These are phyloP conservation scores for Characodon lateralis DNA, from an alignment of 2,797 vertebrate genomes.

Conservation along the genomic window DNA sequence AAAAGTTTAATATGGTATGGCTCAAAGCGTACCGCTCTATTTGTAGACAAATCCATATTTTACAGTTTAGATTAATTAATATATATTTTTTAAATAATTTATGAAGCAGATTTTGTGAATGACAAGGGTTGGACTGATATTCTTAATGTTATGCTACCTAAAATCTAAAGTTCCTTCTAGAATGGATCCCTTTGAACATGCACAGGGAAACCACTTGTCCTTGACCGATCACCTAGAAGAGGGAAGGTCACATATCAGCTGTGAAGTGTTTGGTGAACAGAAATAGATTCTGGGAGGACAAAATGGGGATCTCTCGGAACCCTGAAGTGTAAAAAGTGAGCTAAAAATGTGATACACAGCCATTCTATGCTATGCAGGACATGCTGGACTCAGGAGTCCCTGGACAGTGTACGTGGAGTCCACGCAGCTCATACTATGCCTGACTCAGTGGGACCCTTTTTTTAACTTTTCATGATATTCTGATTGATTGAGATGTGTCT, in stretches of 20 bases:
- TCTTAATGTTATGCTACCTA: neutral
- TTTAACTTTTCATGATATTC: neutral
- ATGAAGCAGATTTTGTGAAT: neutral
- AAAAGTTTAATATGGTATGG: neutral
- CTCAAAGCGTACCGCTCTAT: neutral
- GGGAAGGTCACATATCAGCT: conserved; percentile 22
- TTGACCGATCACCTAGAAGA: conserved; percentile 1
- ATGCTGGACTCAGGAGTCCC: neutral
- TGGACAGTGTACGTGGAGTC: neutral
- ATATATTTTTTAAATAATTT: neutral
- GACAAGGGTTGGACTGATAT: neutral
- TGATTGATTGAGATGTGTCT: neutral
- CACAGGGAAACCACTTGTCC: neutral
- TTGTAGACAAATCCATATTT: neutral
- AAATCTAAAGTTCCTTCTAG: neutral
- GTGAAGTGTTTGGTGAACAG: conserved; percentile 16
- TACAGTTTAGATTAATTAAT: neutral
- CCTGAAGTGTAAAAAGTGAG: neutral
- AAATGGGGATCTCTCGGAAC: neutral
- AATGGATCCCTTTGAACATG: neutral
- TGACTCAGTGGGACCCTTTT: too few species aligned
- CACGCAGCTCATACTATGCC: neutral
- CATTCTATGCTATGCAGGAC: neutral
- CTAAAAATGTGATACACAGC: neutral
- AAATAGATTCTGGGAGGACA: conserved; percentile 14